phyloP scores from a whole-genome alignment of 1,140 invertebrate species.

The Neoseiulus cucumeris region DNA sequence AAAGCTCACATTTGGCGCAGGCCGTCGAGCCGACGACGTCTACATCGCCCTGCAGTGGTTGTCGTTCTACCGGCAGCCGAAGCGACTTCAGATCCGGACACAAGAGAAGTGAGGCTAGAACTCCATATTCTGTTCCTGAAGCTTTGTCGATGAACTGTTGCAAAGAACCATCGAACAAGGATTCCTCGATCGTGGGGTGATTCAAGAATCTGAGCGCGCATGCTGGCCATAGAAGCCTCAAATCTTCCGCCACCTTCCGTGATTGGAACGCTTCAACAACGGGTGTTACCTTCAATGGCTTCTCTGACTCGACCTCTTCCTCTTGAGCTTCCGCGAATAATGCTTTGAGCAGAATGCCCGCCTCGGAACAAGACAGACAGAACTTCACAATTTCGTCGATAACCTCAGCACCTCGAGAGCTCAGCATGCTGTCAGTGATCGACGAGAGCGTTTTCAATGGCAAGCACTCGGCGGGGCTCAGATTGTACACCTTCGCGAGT shows the following conservation, averaged over 20 bases:
- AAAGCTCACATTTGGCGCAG: background rate
- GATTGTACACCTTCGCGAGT: background rate
- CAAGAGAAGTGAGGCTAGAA: background rate
- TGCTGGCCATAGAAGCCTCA: background rate
- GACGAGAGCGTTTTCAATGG: background rate
- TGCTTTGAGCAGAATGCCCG: background rate
- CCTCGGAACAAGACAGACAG: background rate
- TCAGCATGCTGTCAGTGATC: background rate
- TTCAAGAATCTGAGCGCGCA: background rate
- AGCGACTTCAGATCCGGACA: background rate
- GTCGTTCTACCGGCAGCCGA: background rate
- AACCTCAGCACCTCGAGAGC: background rate
- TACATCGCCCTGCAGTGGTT: background rate
- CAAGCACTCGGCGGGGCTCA: background rate
- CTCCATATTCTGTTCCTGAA: background rate
- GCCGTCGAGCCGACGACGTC: background rate
- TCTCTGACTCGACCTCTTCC: background rate
- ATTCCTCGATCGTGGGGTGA: background rate
- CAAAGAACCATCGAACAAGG: background rate
- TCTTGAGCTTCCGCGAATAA: background rate
- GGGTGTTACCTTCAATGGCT: background rate
- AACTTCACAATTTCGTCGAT: background rate
- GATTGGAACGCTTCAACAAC: background rate
- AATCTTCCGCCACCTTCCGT: background rate
- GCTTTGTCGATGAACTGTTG: background rate